Conservation (phyloP, 2,797 vertebrate genomes). For the Clarias fuscus region DNA sequence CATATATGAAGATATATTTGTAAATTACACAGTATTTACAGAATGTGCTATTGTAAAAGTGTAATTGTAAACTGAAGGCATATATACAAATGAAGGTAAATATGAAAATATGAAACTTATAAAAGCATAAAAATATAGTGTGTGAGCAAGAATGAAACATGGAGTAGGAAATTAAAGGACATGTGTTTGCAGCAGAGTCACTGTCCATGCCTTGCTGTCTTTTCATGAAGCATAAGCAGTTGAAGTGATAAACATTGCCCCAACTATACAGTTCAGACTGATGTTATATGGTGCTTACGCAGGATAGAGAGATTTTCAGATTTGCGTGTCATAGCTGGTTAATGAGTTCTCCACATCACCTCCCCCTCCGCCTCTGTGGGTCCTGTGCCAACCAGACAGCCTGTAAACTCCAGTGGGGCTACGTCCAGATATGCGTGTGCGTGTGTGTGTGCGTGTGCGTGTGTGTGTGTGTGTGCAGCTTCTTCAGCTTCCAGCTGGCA, state of each 20-base stretch:
- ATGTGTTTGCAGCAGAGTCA: no score
- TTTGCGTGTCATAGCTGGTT: slow-evolving; percentile 26
- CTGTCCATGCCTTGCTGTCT: background rate
- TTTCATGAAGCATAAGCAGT: background rate
- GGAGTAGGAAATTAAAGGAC: no score
- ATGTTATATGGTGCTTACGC: slow-evolving; percentile 3
- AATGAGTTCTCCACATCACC: slow-evolving; percentile 26
- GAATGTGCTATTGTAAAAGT: no score
- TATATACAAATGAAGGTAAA: no score
- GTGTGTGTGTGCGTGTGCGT: slow-evolving; percentile 34
- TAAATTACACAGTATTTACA: no score
- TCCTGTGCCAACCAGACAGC: slow-evolving; percentile 60
- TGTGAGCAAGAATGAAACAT: no score
- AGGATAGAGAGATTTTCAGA: background rate
- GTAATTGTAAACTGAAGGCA: no score
- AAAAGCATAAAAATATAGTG: no score
- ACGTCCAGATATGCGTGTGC: slow-evolving; percentile 30
- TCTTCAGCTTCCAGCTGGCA: slow-evolving; percentile 69
- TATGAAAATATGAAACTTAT: no score
- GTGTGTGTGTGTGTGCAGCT: slow-evolving; percentile 25
- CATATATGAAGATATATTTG: no score
- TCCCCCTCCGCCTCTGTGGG: slow-evolving; percentile 46
- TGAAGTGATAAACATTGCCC: background rate
- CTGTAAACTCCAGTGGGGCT: slow-evolving; percentile 57
- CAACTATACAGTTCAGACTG: background rate